phyloP scores from a whole-genome alignment of 1,140 invertebrate genomes.

The Trissolcus basalis region DNA sequence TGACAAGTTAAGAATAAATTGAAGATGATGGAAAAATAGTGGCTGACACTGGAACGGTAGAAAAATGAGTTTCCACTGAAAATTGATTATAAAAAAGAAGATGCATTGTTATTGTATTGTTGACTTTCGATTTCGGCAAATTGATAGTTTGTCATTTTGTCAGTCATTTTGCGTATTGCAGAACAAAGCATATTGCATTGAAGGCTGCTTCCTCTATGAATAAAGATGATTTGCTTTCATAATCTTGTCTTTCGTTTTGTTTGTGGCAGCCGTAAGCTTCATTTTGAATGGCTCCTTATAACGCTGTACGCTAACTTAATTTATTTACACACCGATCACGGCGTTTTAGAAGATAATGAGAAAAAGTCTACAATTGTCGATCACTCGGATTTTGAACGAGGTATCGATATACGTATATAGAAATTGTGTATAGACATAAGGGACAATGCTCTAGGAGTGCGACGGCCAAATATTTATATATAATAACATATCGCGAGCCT shows the following conservation, averaged over 20 bases:
- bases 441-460: conserved; percentile 68
- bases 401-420: conserved; percentile 48
- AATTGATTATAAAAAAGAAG: too few species aligned
- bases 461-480: conserved; percentile 48
- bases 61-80: too few species aligned
- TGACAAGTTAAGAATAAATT: too few species aligned
- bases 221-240: conserved; percentile 12
- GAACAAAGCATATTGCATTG: conserved; percentile 3
- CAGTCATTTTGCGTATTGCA: too few species aligned
- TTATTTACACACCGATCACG: conserved; percentile 44
- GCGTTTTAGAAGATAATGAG: conserved; percentile 29
- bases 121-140: too few species aligned
- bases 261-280: conserved; percentile 28
- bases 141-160: too few species aligned
- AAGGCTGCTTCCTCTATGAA: background rate
- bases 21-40: too few species aligned
- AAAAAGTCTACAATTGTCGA: conserved; percentile 42
- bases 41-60: too few species aligned
- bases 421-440: conserved; percentile 58
- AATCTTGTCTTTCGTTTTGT: conserved; percentile 1
- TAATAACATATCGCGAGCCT: conserved; percentile 55
- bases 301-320: conserved; percentile 33
- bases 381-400: conserved; percentile 23
- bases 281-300: conserved; percentile 6
- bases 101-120: too few species aligned